phyloP scores from a whole-genome alignment of 2,888 invertebrate species.

The Conistra vaccinii region DNA sequence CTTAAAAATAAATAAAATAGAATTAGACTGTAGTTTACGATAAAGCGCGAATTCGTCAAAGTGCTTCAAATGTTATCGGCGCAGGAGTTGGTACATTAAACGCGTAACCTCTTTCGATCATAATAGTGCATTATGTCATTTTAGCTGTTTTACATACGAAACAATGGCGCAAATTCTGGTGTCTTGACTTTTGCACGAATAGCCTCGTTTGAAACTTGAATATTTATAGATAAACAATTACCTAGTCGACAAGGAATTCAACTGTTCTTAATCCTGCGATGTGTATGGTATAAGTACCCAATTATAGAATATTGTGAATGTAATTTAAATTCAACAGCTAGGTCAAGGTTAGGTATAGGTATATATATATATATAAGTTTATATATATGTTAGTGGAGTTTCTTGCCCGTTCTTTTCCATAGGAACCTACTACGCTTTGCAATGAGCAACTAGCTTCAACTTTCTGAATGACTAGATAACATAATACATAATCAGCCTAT shows the following conservation, averaged over 20 bases:
- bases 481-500: too few species aligned
- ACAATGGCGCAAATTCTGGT: slow-evolving; percentile 48
- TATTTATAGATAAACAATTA: slow-evolving; percentile 42
- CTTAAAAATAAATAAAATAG: slow-evolving; percentile 7
- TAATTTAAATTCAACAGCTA: slow-evolving; percentile 13
- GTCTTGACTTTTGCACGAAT: slow-evolving; percentile 33
- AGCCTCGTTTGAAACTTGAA: slow-evolving; percentile 42
- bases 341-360: background rate
- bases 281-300: background rate
- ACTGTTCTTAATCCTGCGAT: slow-evolving; percentile 27
- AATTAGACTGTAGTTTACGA: slow-evolving; percentile 20
- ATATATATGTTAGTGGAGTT: too few species aligned
- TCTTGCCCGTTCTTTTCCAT: too few species aligned
- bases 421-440: too few species aligned
- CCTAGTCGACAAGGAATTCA: slow-evolving; percentile 15
- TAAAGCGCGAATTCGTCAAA: slow-evolving; percentile 19
- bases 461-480: too few species aligned
- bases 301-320: background rate
- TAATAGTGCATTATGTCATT: slow-evolving; percentile 49
- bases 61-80: slow-evolving; percentile 27
- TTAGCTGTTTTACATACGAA: slow-evolving; percentile 49
- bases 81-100: slow-evolving; percentile 61
- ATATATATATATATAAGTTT: background rate
- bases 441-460: too few species aligned
- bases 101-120: slow-evolving; percentile 46